These are phyloP conservation scores for Latheticus oryzae DNA, from an alignment of 2,888 invertebrate genomes.

Conservation along the genomic window DNA sequence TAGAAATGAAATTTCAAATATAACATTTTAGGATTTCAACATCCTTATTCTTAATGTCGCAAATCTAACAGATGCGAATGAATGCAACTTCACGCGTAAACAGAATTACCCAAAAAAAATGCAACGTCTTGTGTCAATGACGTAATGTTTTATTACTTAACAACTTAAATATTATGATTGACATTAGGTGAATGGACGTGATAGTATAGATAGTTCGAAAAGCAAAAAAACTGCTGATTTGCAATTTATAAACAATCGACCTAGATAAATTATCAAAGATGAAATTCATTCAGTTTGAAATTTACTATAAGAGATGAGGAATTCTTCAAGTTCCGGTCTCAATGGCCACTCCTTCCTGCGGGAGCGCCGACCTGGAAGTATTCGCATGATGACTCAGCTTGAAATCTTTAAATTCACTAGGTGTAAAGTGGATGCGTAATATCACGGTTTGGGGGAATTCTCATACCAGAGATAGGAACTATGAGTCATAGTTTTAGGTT, in stretches of 20 bases:
- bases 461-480: too few relatives aligned
- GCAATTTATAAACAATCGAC: slow-evolving; percentile 23
- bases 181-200: slow-evolving; percentile 25
- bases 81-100: too few relatives aligned
- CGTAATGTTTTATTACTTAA: slow-evolving; percentile 24
- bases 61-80: too few relatives aligned
- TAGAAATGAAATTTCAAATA: too few relatives aligned
- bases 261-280: slow-evolving; percentile 14
- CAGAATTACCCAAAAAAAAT: slow-evolving; percentile 2
- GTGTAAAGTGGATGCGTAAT: too few relatives aligned
- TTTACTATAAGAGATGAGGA: slow-evolving; percentile 17
- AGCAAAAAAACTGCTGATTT: slow-evolving; percentile 20
- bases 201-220: slow-evolving; percentile 31
- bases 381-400: slow-evolving; percentile 35
- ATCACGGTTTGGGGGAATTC: slow-evolving; percentile 27
- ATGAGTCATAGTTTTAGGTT: too few relatives aligned
- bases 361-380: slow-evolving; percentile 44
- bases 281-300: slow-evolving; percentile 17
- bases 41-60: too few relatives aligned
- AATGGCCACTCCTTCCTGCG: slow-evolving; percentile 42
- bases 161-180: slow-evolving; percentile 4
- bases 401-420: slow-evolving; percentile 31
- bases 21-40: too few relatives aligned
- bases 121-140: slow-evolving; percentile 12
- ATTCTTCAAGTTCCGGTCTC: slow-evolving; percentile 34